Percentiles rank a stretch among this genome's conserved stretches.
Evolutionary conservation across 2,113 vertebrate species (phyloP).

Genomic region (Oryzias woworae): DNA sequence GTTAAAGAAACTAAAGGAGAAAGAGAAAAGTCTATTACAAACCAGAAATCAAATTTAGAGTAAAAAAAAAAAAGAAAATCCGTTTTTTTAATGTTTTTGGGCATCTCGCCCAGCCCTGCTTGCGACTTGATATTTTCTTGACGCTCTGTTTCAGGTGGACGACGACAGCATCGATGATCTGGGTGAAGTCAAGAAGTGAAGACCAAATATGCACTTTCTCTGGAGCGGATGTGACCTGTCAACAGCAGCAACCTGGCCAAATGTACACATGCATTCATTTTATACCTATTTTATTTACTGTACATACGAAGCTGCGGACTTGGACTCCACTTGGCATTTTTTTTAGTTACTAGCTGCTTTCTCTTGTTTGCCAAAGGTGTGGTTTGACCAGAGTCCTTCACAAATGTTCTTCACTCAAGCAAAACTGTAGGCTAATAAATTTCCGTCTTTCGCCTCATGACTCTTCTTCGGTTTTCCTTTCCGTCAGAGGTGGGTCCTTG

Average conservation of each 20-base stretch:
- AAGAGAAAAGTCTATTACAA: no score
- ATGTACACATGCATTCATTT: conserved; percentile 83
- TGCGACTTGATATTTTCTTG: no score
- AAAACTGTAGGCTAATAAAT: conserved; percentile 90
- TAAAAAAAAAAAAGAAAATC: no score
- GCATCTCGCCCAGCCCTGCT: no score
- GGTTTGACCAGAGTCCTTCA: conserved; percentile 78
- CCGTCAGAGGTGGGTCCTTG: not conserved
- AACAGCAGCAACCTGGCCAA: conserved; percentile 83
- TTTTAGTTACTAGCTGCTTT: conserved; percentile 86
- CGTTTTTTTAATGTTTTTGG: no score
- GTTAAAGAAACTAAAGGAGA: no score
- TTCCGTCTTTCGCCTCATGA: conserved; percentile 69
- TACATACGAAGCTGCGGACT: conserved; percentile 83
- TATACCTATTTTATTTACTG: conserved; percentile 85
- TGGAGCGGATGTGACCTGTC: conserved; percentile 78
- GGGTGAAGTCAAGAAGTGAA: conserved; percentile 98
- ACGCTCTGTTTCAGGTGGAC: conserved; percentile 83
- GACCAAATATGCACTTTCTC: conserved; percentile 84
- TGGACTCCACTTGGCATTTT: conserved; percentile 77
- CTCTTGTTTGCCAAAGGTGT: conserved; percentile 91
- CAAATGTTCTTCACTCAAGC: conserved; percentile 80
- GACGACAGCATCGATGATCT: conserved; percentile 98
- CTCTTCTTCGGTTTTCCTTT: not conserved
- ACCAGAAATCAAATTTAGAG: no score